Conservation (phyloP, 2,113 vertebrate species). For the Puffinus mauretanicus region DNA sequence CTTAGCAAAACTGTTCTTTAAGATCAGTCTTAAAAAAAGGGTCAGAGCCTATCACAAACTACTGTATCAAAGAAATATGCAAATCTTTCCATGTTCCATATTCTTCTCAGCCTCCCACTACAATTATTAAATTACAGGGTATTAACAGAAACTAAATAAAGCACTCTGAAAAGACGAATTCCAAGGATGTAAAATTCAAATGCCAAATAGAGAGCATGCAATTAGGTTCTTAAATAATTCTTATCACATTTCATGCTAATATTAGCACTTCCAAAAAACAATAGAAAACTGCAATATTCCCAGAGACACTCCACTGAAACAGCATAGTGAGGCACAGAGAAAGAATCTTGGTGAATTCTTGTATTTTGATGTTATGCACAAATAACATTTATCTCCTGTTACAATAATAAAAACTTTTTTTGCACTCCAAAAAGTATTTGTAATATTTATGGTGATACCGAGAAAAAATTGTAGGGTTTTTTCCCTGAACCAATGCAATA, state of each 20-base stretch:
- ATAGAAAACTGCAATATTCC: slow-evolving; percentile 65
- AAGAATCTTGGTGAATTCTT: slow-evolving; percentile 8
- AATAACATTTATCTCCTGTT: slow-evolving; percentile 1
- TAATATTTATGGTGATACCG: slow-evolving; percentile 47
- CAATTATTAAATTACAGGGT: slow-evolving; percentile 76
- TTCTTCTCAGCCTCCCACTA: slow-evolving; percentile 51
- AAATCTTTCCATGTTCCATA: slow-evolving; percentile 61
- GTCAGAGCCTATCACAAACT: slow-evolving; percentile 32
- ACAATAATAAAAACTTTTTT: not conserved
- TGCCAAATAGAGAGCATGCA: slow-evolving; percentile 72
- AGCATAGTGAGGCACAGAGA: not conserved
- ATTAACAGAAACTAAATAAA: slow-evolving; percentile 77
- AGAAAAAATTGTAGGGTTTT: not conserved
- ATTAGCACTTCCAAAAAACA: slow-evolving; percentile 74
- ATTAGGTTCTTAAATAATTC: slow-evolving; percentile 79
- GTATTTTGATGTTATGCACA: not conserved
- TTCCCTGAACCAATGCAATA: not conserved
- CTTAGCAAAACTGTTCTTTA: slow-evolving; percentile 5
- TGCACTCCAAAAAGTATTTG: not conserved
- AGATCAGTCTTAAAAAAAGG: slow-evolving; percentile 34
- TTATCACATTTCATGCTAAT: slow-evolving; percentile 77
- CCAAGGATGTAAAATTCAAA: slow-evolving; percentile 65
- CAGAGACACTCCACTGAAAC: slow-evolving; percentile 55
- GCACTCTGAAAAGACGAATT: slow-evolving; percentile 65
- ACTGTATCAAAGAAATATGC: slow-evolving; percentile 60